Conservation (phyloP, 2,113 vertebrate genomes). For the Martes martes region DNA sequence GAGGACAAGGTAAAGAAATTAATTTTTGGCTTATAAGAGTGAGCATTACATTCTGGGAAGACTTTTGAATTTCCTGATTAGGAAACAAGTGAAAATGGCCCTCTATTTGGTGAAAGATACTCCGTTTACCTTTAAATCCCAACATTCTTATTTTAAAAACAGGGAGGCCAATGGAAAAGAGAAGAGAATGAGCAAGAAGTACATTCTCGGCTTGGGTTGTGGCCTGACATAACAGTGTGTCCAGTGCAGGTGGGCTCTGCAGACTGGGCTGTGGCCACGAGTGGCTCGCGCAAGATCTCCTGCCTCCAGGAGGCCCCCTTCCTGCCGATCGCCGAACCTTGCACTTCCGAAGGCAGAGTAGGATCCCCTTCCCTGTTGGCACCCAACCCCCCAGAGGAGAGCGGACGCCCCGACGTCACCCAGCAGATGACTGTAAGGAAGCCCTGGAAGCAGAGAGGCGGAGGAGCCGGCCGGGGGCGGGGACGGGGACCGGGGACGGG, state of each 20-base stretch:
- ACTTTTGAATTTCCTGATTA: neutral
- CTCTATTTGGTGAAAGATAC: neutral
- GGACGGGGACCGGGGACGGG: too few relatives aligned
- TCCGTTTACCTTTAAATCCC: neutral
- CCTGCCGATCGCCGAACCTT: neutral
- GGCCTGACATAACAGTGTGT: neutral
- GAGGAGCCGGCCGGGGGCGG: too few relatives aligned
- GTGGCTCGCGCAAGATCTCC: fast-evolving
- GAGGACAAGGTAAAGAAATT: neutral
- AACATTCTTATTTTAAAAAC: neutral
- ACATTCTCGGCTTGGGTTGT: fast-evolving
- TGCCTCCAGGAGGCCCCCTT: too few relatives aligned
- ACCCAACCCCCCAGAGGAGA: neutral
- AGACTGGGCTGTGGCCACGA: fast-evolving
- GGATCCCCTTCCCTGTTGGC: neutral
- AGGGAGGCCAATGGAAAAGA: neutral
- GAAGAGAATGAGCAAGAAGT: fast-evolving
- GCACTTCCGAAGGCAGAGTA: fast-evolving
- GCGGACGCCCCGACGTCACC: too few relatives aligned
- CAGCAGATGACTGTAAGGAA: neutral
- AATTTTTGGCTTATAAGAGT: neutral
- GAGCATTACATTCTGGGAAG: neutral
- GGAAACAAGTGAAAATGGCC: neutral
- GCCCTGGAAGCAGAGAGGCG: too few relatives aligned
- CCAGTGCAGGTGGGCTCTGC: neutral